These are phyloP conservation scores for Drosophila formosana DNA, from an alignment of 2,888 invertebrate species.

Conservation along the genomic window DNA sequence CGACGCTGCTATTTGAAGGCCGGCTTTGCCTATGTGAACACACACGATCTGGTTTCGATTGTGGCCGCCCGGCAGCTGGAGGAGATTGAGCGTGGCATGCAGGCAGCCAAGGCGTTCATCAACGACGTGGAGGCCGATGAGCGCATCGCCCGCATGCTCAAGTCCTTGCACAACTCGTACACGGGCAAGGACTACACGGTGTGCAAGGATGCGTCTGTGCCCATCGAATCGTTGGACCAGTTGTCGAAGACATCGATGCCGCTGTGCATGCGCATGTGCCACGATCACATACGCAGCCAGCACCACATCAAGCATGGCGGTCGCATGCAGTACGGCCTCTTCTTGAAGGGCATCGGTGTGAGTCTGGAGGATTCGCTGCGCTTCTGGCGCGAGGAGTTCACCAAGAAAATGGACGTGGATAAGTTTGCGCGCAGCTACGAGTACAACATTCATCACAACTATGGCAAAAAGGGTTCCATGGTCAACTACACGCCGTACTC, in stretches of 20 bases:
- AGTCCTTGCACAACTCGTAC: slow-evolving; percentile 92
- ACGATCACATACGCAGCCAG: slow-evolving; percentile 91
- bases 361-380: slow-evolving; percentile 94
- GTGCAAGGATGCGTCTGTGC: slow-evolving; percentile 86
- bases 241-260: slow-evolving; percentile 94
- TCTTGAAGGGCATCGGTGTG: slow-evolving; percentile 97
- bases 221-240: slow-evolving; percentile 91
- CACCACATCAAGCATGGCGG: slow-evolving; percentile 96
- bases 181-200: slow-evolving; percentile 91
- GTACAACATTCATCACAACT: slow-evolving; percentile 96
- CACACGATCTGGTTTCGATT: slow-evolving; percentile 93
- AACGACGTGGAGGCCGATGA: slow-evolving; percentile 94
- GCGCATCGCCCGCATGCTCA: slow-evolving; percentile 90
- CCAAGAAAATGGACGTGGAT: slow-evolving; percentile 92
- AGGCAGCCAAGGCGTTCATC: slow-evolving; percentile 86
- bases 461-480: slow-evolving; percentile 97
- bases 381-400: slow-evolving; percentile 97
- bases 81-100: slow-evolving; percentile 83
- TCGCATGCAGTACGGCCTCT: slow-evolving; percentile 96
- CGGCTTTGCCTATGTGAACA: slow-evolving; percentile 95
- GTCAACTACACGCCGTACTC: slow-evolving; percentile 95
- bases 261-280: slow-evolving; percentile 97
- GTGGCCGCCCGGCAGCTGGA: slow-evolving; percentile 91
- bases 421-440: slow-evolving; percentile 97
- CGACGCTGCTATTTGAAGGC: slow-evolving; percentile 92